Conservation (phyloP, 2,888 invertebrate species). For the Arrhopalites spinosus region DNA sequence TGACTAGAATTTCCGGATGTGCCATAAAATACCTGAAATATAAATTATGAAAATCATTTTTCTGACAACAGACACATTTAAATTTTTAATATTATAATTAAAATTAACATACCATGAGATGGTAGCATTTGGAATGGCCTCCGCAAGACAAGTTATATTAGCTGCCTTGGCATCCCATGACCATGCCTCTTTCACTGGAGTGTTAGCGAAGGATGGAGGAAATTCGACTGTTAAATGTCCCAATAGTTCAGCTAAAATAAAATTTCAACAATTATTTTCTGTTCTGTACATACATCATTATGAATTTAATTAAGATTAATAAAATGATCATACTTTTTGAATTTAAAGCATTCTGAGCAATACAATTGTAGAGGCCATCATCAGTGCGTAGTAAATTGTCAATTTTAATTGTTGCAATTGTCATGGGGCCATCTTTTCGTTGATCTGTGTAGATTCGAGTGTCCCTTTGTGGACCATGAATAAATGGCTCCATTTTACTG, state of each 20-base stretch:
- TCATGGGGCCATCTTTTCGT: constrained; percentile 61
- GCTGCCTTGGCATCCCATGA: constrained; percentile 81
- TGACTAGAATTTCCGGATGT: constrained; percentile 57
- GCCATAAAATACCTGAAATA: constrained; percentile 61
- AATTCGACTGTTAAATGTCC: constrained; percentile 85
- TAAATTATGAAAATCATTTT: no score
- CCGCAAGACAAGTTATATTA: constrained; percentile 86
- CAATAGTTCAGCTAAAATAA: constrained; percentile 68
- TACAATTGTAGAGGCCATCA: constrained; percentile 87
- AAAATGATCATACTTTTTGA: no score
- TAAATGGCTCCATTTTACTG: constrained; percentile 69
- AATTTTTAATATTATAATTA: no score
- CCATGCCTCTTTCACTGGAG: constrained; percentile 71
- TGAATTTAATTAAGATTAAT: no score
- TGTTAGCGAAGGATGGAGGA: constrained; percentile 76
- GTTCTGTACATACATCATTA: no score
- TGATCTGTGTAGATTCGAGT: constrained; percentile 68
- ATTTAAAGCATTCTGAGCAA: constrained; percentile 63
- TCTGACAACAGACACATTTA: no score
- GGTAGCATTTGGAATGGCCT: constrained; percentile 86
- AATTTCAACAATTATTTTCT: neutral
- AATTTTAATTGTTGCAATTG: constrained; percentile 72
- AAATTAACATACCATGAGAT: constrained; percentile 70
- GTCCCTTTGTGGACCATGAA: constrained; percentile 69
- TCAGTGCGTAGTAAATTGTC: constrained; percentile 70